phyloP scores from a whole-genome alignment of 2,113 vertebrate species.

The Trichomycterus rosablanca region DNA sequence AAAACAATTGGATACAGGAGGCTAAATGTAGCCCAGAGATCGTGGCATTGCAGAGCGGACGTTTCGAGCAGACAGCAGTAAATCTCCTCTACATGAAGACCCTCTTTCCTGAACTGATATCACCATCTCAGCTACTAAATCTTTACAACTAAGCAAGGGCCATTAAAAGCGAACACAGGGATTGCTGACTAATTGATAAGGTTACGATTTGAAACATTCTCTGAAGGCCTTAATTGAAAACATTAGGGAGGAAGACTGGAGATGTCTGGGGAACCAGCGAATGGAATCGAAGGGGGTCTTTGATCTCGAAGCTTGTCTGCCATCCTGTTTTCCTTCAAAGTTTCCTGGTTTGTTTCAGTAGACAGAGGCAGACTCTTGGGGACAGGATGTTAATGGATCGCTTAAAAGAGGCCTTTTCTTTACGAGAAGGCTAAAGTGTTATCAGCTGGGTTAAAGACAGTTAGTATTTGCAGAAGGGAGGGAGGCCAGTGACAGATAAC shows the following conservation, averaged over 20 bases:
- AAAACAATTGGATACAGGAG: slow-evolving; percentile 31
- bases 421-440: slow-evolving; percentile 48
- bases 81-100: slow-evolving; percentile 41
- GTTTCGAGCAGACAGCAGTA: slow-evolving; percentile 36
- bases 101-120: slow-evolving; percentile 43
- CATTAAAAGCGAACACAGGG: slow-evolving; percentile 49
- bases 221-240: slow-evolving; percentile 51
- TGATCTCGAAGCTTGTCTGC: slow-evolving; percentile 55
- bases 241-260: slow-evolving; percentile 48
- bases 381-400: slow-evolving; percentile 56
- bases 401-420: slow-evolving; percentile 52
- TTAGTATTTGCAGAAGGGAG: slow-evolving; percentile 28
- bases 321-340: slow-evolving; percentile 55
- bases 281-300: slow-evolving; percentile 44
- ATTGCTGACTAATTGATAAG: slow-evolving; percentile 58
- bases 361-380: slow-evolving; percentile 47
- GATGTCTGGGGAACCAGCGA: slow-evolving; percentile 38
- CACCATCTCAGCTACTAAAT: slow-evolving; percentile 45
- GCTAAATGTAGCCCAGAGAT: slow-evolving; percentile 19
- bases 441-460: slow-evolving; percentile 55
- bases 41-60: slow-evolving; percentile 21
- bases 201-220: slow-evolving; percentile 54
- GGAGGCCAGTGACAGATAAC: slow-evolving; percentile 45
- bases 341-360: slow-evolving; percentile 59
- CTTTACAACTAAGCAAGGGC: slow-evolving; percentile 38